A percentile compares a stretch with the other conserved stretches of the same genome.
Evolutionary conservation across 2,888 invertebrate species (phyloP).

Genomic region (Venusia cambrica): DNA sequence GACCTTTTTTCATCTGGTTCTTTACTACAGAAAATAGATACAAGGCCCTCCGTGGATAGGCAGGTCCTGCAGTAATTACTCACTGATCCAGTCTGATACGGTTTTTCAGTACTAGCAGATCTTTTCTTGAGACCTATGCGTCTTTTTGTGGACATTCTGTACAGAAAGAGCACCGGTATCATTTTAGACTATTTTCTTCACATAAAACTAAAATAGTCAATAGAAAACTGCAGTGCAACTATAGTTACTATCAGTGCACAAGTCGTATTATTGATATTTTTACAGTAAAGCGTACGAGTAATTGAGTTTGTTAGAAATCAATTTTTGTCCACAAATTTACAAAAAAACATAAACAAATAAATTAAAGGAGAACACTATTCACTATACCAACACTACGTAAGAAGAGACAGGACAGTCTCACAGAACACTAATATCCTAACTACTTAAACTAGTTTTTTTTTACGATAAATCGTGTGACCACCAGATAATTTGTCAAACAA

Average conservation of each 20-base stretch:
- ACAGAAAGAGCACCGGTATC: slow-evolving; percentile 44
- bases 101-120: slow-evolving; percentile 6
- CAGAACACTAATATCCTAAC: too few species aligned
- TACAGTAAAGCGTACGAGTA: too few species aligned
- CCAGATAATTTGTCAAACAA: too few species aligned
- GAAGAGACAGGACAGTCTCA: too few species aligned
- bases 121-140: slow-evolving; percentile 17
- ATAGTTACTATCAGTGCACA: slow-evolving; percentile 6
- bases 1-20: slow-evolving; percentile 43
- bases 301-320: too few species aligned
- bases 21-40: slow-evolving; percentile 47
- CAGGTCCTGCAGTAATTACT: slow-evolving; percentile 51
- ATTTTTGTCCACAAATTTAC: too few species aligned
- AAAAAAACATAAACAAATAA: too few species aligned
- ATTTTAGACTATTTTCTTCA: slow-evolving; percentile 27
- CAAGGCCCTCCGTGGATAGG: slow-evolving; percentile 44
- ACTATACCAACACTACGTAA: too few species aligned
- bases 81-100: slow-evolving; percentile 1
- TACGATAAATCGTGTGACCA: too few species aligned
- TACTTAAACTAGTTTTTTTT: too few species aligned
- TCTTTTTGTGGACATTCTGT: slow-evolving; percentile 37
- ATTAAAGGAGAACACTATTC: too few species aligned
- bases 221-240: not conserved
- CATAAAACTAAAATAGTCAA: not conserved
- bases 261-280: not conserved